Conservation (phyloP, 2,797 vertebrate genomes). For the Schizopygopsis malacanthus region DNA sequence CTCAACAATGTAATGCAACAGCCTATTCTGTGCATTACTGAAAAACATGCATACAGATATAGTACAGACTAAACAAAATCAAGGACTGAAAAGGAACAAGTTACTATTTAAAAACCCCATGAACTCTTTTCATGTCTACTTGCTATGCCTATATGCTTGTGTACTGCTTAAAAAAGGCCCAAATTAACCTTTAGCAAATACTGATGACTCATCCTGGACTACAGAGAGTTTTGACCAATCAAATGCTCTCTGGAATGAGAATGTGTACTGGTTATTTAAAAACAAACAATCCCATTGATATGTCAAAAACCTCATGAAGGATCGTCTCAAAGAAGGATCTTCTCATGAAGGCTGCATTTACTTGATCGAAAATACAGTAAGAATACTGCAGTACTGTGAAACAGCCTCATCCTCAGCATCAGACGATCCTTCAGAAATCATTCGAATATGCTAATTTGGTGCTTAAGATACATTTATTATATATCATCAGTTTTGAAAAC, state of each 20-base stretch:
- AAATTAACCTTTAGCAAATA: not conserved
- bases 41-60: constrained; percentile 40
- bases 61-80: constrained; percentile 45
- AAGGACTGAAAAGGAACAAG: constrained; percentile 1
- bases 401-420: not conserved
- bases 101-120: constrained; percentile 36
- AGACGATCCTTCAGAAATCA: not conserved
- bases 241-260: not conserved
- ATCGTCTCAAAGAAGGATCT: not conserved
- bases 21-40: constrained; percentile 34
- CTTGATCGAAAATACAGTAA: not conserved
- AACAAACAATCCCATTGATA: not conserved
- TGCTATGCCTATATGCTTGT: not conserved
- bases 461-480: not conserved
- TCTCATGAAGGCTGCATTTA: not conserved
- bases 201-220: not conserved
- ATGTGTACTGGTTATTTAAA: not conserved
- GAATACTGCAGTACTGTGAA: not conserved
- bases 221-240: not conserved
- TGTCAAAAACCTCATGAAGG: not conserved
- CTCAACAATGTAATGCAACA: constrained; percentile 43
- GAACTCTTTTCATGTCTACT: not conserved
- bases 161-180: not conserved
- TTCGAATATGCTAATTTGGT: not conserved
- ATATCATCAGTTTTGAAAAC: not conserved